Percentiles rank a stretch among this genome's conserved stretches.
These are phyloP conservation scores for Streblospio benedicti DNA, from an alignment of 1,140 invertebrate species.

Conservation along the genomic window DNA sequence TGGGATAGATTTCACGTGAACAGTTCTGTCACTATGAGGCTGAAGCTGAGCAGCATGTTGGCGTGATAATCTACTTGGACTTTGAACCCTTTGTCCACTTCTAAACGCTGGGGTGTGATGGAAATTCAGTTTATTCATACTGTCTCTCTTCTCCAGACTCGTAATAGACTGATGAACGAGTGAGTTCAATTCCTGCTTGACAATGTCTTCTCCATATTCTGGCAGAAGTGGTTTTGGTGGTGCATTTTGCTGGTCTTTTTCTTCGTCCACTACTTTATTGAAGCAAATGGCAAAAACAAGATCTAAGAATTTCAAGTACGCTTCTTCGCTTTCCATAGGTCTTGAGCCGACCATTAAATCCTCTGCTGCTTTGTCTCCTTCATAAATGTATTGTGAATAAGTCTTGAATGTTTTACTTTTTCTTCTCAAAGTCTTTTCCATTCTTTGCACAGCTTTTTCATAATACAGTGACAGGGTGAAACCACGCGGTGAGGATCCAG, in stretches of 20 bases:
- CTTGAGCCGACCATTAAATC: constrained; percentile 33
- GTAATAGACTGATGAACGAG: constrained; percentile 6
- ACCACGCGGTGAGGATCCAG: constrained; percentile 28
- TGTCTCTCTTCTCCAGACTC: not conserved
- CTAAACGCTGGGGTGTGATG: no score
- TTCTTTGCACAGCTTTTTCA: constrained; percentile 33
- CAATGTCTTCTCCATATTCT: constrained; percentile 29
- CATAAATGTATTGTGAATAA: constrained; percentile 36
- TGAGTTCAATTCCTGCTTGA: constrained; percentile 27
- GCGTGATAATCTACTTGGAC: no score
- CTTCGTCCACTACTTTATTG: constrained; percentile 28
- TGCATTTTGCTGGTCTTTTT: constrained; percentile 17
- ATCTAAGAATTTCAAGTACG: constrained; percentile 40
- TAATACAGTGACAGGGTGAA: constrained; percentile 39
- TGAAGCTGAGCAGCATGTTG: no score
- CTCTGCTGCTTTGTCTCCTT: constrained; percentile 13
- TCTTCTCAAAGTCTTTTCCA: constrained; percentile 32
- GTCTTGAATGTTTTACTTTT: constrained; percentile 32
- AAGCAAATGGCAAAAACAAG: constrained; percentile 39
- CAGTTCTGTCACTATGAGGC: no score
- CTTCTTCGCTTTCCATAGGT: constrained; percentile 37
- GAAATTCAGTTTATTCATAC: no score
- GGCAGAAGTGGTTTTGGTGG: constrained; percentile 25
- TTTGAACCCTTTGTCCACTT: no score
- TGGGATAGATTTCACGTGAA: no score